Conservation (phyloP, 2,113 vertebrate genomes). For the Martes martes region DNA sequence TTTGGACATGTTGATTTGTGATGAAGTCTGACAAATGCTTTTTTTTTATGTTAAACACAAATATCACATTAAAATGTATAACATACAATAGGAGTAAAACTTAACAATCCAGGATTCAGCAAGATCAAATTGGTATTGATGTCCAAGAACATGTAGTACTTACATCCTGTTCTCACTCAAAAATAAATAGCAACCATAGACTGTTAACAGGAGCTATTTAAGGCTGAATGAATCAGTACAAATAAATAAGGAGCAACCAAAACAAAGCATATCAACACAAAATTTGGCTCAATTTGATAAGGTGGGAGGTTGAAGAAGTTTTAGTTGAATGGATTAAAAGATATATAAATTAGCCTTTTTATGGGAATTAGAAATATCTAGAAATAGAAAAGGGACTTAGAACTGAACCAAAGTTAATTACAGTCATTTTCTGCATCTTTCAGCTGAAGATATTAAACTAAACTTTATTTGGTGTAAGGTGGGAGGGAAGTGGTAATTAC, state of each 20-base stretch:
- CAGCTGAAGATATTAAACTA: neutral
- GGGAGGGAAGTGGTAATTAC: neutral
- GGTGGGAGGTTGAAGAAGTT: neutral
- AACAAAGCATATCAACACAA: neutral
- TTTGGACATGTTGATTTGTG: neutral
- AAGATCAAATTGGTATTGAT: slow-evolving; percentile 15
- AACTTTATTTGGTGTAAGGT: slow-evolving; percentile 21
- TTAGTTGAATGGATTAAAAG: slow-evolving; percentile 3
- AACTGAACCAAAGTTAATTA: slow-evolving; percentile 25
- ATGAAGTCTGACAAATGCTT: neutral
- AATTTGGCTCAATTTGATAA: neutral
- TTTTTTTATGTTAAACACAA: slow-evolving; percentile 16
- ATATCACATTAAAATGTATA: neutral
- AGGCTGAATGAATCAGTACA: slow-evolving; percentile 5
- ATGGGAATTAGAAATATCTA: neutral
- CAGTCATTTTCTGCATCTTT: slow-evolving; percentile 29
- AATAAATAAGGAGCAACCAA: slow-evolving; percentile 40
- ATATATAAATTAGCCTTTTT: neutral
- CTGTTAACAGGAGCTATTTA: slow-evolving; percentile 31
- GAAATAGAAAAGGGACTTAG: slow-evolving; percentile 21
- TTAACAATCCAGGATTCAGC: neutral
- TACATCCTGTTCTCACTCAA: slow-evolving; percentile 47
- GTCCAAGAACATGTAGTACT: slow-evolving; percentile 32
- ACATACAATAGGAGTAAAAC: neutral
- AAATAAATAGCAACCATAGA: neutral